phyloP scores from a whole-genome alignment of 2,888 invertebrate species.

The Mythimna albipuncta region DNA sequence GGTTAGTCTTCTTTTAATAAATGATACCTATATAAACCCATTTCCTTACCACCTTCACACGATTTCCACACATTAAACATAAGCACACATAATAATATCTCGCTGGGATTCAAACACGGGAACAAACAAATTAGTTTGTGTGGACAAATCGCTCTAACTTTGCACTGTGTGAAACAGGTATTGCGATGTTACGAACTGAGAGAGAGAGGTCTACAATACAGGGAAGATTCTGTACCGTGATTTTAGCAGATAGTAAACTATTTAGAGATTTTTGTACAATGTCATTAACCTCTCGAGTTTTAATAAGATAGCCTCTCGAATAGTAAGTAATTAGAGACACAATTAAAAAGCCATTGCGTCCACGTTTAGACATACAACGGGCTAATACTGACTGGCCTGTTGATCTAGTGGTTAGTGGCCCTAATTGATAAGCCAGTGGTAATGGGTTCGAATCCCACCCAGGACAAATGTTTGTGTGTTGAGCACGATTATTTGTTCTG shows the following conservation, averaged over 20 bases:
- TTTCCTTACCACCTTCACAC: background rate
- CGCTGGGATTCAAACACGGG: conserved; percentile 20
- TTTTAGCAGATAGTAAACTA: background rate
- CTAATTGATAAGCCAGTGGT: no score
- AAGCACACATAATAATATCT: conserved; percentile 10
- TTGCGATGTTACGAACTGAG: conserved; percentile 30
- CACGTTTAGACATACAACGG: no score
- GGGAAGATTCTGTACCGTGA: background rate
- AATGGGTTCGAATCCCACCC: no score
- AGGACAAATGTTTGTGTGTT: no score
- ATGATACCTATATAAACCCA: no score
- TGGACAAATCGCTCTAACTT: conserved; percentile 48
- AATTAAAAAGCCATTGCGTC: no score
- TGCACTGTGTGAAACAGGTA: conserved; percentile 20
- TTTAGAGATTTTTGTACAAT: background rate
- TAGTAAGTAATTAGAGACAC: no score
- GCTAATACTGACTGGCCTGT: no score
- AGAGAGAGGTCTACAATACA: background rate
- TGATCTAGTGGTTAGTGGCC: no score
- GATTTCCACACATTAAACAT: background rate
- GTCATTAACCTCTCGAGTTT: background rate
- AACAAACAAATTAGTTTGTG: conserved; percentile 54
- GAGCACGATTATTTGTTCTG: no score
- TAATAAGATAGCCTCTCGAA: no score
- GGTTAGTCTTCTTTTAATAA: no score